Evolutionary conservation across 2,113 vertebrate species (phyloP), one percentile per base, ranked within the genome.

Genomic region (Istiophorus platypterus): DNA sequence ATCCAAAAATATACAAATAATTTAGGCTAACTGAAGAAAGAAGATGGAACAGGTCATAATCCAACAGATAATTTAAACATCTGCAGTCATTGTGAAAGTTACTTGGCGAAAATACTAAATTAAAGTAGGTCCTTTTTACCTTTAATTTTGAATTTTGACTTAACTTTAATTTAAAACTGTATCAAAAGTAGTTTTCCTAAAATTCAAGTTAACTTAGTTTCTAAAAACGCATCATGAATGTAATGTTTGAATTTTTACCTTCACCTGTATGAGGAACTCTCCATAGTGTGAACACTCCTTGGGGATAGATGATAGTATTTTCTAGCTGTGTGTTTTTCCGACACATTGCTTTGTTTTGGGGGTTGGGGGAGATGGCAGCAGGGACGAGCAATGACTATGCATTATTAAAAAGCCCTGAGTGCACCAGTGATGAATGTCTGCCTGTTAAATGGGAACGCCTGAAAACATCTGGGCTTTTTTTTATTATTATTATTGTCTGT

Each of bases 401-500:
- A 93, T 93, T 92, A 92, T 93, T 93, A 82, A 93, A 88, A 89
- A 84, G 86, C 63, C 71, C 34, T 0, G 75, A 90, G 87, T 85
- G 84, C 87, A 91, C 63, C 31, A 26, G 47, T 83, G 81, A 89
- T 81, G 78, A 88, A 71, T 57, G 80, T 81, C 75, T 79, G 70
- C 66, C 80, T 84, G 79, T 87, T 91, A 77, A 91, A 85, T 67
- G 80, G 68, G 39, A 67, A 76, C 4, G 81, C 45, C 61, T 75
- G 42, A 85, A 83, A 90, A 84, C 56, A 88, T 80, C 41, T 27
- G 37, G 49, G 63, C 31, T 1, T 17, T 26, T 56, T 71, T n/a
- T 52, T 29, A 45, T 41, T 2, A 10, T 26, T 56, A 71, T n/a
- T 52, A 31, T 62, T 52, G n/a, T n/a, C n/a, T n/a, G n/a, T 26